Percentiles rank a stretch among this genome's conserved stretches.
phyloP scores from a whole-genome alignment of 2,888 invertebrate species.

The Drosophila percnosoma region DNA sequence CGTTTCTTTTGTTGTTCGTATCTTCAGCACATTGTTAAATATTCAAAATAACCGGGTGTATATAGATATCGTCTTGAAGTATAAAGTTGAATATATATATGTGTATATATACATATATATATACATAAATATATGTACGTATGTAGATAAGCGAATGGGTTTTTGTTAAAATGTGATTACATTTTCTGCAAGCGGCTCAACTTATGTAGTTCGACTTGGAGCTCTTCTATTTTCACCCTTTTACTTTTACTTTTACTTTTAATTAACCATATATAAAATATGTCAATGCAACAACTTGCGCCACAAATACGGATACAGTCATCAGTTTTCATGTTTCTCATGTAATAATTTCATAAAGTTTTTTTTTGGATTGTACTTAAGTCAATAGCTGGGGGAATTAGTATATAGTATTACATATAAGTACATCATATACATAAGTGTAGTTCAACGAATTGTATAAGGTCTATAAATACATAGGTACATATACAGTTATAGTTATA shows the following conservation, averaged over 20 bases:
- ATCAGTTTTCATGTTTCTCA: slow-evolving; percentile 62
- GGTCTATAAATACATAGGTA: slow-evolving; percentile 53
- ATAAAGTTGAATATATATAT: slow-evolving; percentile 60
- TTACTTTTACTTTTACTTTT: slow-evolving; percentile 24
- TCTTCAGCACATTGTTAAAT: slow-evolving; percentile 62
- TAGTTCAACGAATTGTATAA: slow-evolving; percentile 36
- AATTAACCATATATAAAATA: slow-evolving; percentile 53
- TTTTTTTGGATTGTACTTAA: slow-evolving; percentile 51
- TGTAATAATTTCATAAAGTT: slow-evolving; percentile 42
- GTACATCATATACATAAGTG: slow-evolving; percentile 18
- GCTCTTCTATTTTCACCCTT: slow-evolving; percentile 39
- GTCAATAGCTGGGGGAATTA: slow-evolving; percentile 43
- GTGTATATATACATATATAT: slow-evolving; percentile 29
- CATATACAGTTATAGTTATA: slow-evolving; percentile 34
- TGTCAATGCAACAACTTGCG: slow-evolving; percentile 59
- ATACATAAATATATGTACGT: slow-evolving; percentile 14
- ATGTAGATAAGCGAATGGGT: slow-evolving; percentile 51
- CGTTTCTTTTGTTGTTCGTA: slow-evolving; percentile 61
- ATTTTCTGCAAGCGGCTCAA: slow-evolving; percentile 31
- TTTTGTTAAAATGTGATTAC: slow-evolving; percentile 37
- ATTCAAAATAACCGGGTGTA: slow-evolving; percentile 66
- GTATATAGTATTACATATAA: slow-evolving; percentile 35
- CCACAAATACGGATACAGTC: slow-evolving; percentile 58
- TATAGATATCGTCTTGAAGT: slow-evolving; percentile 59
- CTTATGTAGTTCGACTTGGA: slow-evolving; percentile 7